These are phyloP conservation scores for Thalpophila matura DNA, from an alignment of 2,888 invertebrate genomes.

Conservation along the genomic window DNA sequence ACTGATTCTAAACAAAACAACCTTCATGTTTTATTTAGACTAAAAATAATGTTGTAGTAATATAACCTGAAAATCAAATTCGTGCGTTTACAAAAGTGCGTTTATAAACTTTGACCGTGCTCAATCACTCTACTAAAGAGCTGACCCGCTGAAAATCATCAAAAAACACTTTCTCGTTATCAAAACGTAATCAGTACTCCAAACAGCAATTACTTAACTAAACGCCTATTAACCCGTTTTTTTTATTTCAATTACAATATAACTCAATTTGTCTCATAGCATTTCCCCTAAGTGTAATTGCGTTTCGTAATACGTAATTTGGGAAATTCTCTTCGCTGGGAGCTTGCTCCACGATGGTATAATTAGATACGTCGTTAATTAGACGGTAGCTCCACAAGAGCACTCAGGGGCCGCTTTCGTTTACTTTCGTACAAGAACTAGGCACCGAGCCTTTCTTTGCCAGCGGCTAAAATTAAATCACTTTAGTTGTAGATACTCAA, in stretches of 20 bases:
- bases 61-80: too few species aligned
- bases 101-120: too few species aligned
- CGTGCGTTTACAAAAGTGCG: too few species aligned
- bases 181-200: constrained; percentile 8
- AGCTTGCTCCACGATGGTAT: constrained; percentile 81
- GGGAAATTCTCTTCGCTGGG: constrained; percentile 81
- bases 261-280: constrained; percentile 79
- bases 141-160: background rate
- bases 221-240: constrained; percentile 55
- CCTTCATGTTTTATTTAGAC: too few species aligned
- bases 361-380: constrained; percentile 89
- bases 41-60: too few species aligned
- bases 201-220: constrained; percentile 40
- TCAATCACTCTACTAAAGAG: background rate
- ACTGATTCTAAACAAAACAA: too few species aligned
- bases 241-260: constrained; percentile 72
- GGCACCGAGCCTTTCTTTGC: constrained; percentile 61
- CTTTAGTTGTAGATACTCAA: constrained; percentile 58
- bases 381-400: constrained; percentile 83
- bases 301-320: constrained; percentile 86
- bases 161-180: constrained; percentile 1
- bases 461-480: constrained; percentile 68
- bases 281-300: constrained; percentile 82
- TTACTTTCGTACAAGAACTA: constrained; percentile 76
- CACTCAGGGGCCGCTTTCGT: constrained; percentile 81